phyloP scores from a whole-genome alignment of 2,888 invertebrate species.

The Mystacides longicornis region DNA sequence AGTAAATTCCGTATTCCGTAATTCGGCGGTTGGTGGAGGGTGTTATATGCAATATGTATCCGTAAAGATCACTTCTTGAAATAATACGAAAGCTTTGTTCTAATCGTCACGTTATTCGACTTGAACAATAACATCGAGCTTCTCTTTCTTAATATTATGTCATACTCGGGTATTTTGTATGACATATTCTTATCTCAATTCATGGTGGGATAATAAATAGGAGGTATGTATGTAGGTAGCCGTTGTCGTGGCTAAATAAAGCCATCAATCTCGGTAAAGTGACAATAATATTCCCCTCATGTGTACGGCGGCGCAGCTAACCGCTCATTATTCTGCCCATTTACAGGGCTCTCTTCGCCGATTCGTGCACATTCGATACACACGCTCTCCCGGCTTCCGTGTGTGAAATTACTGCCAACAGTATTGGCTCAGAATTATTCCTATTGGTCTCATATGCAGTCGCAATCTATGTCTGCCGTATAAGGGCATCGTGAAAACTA shows the following conservation, averaged over 20 bases:
- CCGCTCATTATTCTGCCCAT: background rate
- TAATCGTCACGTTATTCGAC: too few relatives aligned
- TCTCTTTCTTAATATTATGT: background rate
- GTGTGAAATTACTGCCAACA: background rate
- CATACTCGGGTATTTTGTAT: background rate
- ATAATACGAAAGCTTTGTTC: too few relatives aligned
- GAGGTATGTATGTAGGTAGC: background rate
- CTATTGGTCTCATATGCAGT: too few relatives aligned
- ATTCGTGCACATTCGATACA: background rate
- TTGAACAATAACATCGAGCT: background rate
- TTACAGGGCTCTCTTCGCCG: background rate
- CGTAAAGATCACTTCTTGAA: too few relatives aligned
- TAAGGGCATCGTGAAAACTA: too few relatives aligned
- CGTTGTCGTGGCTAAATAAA: background rate
- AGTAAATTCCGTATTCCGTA: too few relatives aligned
- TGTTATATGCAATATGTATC: too few relatives aligned
- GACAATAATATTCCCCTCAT: background rate
- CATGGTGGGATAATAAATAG: background rate
- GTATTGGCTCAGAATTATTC: too few relatives aligned
- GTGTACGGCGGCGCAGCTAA: background rate
- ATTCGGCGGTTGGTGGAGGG: too few relatives aligned
- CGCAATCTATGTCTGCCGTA: too few relatives aligned
- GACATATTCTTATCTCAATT: background rate
- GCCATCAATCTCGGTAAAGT: constrained; percentile 1
- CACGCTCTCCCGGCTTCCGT: background rate